Evolutionary conservation across 2,797 vertebrate species (phyloP).

Genomic region (Prunella strophiata): DNA sequence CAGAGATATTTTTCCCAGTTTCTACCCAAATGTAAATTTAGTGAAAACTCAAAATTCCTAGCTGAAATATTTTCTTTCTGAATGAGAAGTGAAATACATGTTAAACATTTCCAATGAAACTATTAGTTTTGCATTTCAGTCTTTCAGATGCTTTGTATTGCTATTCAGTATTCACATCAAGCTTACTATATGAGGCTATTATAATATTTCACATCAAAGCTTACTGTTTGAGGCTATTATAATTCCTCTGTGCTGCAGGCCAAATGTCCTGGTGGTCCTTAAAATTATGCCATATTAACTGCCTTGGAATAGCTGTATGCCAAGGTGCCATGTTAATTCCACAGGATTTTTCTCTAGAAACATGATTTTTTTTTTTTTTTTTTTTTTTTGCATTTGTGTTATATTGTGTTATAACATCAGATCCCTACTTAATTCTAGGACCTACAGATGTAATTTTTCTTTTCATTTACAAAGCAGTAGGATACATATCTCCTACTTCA

Average conservation of each 20-base stretch:
- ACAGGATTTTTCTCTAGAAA: background rate
- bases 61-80: background rate
- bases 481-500: background rate
- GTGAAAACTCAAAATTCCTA: background rate
- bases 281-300: slow-evolving; percentile 10
- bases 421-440: background rate
- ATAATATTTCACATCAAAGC: slow-evolving; percentile 18
- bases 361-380: background rate
- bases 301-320: background rate
- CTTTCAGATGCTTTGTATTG: background rate
- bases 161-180: slow-evolving; percentile 26
- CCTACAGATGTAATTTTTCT: background rate
- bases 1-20: background rate
- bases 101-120: background rate
- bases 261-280: slow-evolving; percentile 29
- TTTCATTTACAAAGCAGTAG: background rate
- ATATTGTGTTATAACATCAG: background rate
- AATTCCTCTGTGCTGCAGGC: slow-evolving; percentile 39
- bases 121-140: background rate
- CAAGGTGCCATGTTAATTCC: background rate
- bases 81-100: background rate
- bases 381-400: background rate
- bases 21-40: background rate
- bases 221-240: background rate
- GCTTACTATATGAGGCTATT: background rate